phyloP scores from a whole-genome alignment of 2,113 vertebrate species.

The Mugil cephalus region DNA sequence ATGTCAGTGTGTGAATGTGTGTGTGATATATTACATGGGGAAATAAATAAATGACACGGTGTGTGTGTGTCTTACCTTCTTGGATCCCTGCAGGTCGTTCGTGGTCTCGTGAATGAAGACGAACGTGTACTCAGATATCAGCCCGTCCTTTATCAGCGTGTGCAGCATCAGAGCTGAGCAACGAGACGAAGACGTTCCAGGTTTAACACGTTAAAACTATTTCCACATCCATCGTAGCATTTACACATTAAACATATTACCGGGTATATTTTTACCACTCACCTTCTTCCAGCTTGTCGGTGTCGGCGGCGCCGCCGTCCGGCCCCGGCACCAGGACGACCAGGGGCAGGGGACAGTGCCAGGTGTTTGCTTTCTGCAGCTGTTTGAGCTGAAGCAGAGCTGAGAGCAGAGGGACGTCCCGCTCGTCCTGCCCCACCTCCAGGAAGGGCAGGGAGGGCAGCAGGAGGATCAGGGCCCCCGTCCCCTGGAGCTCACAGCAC shows the following conservation, averaged over 20 bases:
- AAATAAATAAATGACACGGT: neutral
- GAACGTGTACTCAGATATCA: conserved; percentile 89
- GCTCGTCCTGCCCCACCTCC: conserved; percentile 63
- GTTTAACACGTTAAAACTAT: no score
- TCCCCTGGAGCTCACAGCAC: conserved; percentile 88
- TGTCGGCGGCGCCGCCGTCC: conserved; percentile 12
- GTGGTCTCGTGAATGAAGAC: conserved; percentile 86
- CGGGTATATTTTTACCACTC: neutral
- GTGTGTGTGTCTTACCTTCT: conserved; percentile 80
- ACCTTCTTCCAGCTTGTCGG: conserved; percentile 77
- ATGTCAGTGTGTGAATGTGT: no score
- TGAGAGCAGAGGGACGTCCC: conserved; percentile 90
- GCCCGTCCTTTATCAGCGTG: conserved; percentile 87
- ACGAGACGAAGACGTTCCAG: no score
- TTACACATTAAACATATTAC: no score
- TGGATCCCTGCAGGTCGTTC: conserved; percentile 88
- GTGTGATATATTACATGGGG: no score
- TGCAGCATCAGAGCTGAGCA: conserved; percentile 89
- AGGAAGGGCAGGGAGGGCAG: conserved; percentile 80
- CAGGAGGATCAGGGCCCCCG: conserved; percentile 88
- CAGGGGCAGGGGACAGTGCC: conserved; percentile 88
- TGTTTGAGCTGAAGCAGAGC: conserved; percentile 92
- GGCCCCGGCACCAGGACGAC: conserved; percentile 86
- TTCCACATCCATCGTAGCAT: no score
- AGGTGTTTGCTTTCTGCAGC: conserved; percentile 90